Conservation (phyloP, 2,888 invertebrate species). For the Chesias legatella region DNA sequence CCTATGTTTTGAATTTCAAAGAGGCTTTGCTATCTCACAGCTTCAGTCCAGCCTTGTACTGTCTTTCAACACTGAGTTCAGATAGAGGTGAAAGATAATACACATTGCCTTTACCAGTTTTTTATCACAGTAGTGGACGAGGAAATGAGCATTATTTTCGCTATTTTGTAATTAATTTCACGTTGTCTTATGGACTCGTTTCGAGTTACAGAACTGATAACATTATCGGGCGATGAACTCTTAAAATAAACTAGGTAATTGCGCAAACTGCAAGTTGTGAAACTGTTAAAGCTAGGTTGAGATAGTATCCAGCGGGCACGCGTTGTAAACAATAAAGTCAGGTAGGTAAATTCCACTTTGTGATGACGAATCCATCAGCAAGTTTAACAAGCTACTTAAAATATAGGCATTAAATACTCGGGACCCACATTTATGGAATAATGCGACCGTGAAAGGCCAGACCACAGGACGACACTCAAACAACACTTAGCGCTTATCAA, state of each 20-base stretch:
- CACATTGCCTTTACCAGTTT: too few species aligned
- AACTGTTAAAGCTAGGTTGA: constrained; percentile 8
- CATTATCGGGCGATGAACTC: constrained; percentile 68
- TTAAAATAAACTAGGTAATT: constrained; percentile 37
- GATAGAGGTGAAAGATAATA: constrained; percentile 2
- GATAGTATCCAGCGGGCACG: neutral
- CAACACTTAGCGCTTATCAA: constrained; percentile 58
- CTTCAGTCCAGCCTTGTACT: constrained; percentile 8
- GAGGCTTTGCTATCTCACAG: constrained; percentile 11
- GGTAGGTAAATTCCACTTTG: neutral
- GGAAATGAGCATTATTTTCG: too few species aligned
- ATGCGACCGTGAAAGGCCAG: constrained; percentile 36
- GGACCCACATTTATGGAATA: constrained; percentile 30
- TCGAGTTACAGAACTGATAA: constrained; percentile 61
- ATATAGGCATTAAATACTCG: neutral
- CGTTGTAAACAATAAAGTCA: constrained; percentile 4
- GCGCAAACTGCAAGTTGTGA: constrained; percentile 37
- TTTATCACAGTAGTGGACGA: neutral
- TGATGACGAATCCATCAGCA: neutral
- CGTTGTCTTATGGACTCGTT: constrained; percentile 41
- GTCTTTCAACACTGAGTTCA: constrained; percentile 16
- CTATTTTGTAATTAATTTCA: constrained; percentile 53
- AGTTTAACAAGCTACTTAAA: neutral
- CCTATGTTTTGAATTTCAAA: constrained; percentile 33
- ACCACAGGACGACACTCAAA: constrained; percentile 44